Conservation (phyloP, 2,888 invertebrate species). For the Lydus trimaculatus region DNA sequence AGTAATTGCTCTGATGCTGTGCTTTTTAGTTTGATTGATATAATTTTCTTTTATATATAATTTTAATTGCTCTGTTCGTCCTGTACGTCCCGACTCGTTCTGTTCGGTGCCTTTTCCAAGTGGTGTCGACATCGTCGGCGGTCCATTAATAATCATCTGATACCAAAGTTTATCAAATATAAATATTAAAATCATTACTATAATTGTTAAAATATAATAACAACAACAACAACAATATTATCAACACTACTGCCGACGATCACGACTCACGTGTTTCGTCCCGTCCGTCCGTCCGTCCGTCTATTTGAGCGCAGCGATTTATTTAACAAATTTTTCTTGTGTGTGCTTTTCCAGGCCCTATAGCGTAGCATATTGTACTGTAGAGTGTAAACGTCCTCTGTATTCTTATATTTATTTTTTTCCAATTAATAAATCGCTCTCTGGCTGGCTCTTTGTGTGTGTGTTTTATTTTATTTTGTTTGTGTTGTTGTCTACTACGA, state of each 20-base stretch:
- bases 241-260: conserved; percentile 17
- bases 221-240: neutral
- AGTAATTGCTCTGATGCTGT: conserved; percentile 16
- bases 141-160: neutral
- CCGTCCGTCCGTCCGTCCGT: conserved; percentile 19
- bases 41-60: neutral
- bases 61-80: conserved; percentile 29
- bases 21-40: conserved; percentile 21
- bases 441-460: conserved; percentile 26
- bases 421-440: conserved; percentile 33
- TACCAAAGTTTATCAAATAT: neutral
- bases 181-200: neutral
- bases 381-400: conserved; percentile 28
- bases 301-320: conserved; percentile 32
- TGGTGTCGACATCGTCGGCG: conserved; percentile 29
- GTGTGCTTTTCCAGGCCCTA: conserved; percentile 44
- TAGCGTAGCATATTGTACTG: conserved; percentile 34
- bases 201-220: neutral
- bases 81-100: conserved; percentile 36
- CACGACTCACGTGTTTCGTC: conserved; percentile 37
- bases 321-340: conserved; percentile 34
- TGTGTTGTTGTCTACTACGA: conserved; percentile 26
- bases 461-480: conserved; percentile 13
- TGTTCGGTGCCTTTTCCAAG: conserved; percentile 36
- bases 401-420: conserved; percentile 16